phyloP scores from a whole-genome alignment of 2,113 vertebrate species.

The Petromus typicus region DNA sequence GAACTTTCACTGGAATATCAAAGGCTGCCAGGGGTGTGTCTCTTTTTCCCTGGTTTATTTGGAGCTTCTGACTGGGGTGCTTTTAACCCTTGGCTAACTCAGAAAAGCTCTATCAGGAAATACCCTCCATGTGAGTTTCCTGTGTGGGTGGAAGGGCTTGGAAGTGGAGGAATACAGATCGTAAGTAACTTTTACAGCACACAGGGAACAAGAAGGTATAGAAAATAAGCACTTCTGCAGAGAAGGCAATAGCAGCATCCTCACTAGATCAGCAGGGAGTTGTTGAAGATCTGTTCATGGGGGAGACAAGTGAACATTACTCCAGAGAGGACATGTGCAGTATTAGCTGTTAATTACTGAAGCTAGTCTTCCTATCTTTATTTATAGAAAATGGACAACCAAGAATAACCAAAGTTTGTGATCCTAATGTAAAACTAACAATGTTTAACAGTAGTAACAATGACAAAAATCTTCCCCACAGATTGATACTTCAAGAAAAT shows the following conservation, averaged over 20 bases:
- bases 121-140: not conserved
- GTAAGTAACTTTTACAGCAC: not conserved
- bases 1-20: not conserved
- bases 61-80: not conserved
- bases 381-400: slow-evolving; percentile 33
- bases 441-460: slow-evolving; percentile 22
- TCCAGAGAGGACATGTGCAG: not conserved
- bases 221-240: not conserved
- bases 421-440: slow-evolving; percentile 47
- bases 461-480: slow-evolving; percentile 2
- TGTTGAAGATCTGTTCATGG: not conserved
- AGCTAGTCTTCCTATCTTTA: not conserved
- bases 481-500: slow-evolving; percentile 10
- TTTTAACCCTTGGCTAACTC: not conserved
- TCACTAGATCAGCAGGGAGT: not conserved
- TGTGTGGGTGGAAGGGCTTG: not conserved
- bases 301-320: not conserved
- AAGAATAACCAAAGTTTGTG: not conserved
- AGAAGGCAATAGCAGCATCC: not conserved
- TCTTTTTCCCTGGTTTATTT: not conserved
- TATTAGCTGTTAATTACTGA: not conserved
- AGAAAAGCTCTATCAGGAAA: not conserved
- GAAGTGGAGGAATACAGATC: not conserved
- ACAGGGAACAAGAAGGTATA: not conserved
- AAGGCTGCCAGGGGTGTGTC: not conserved